These are phyloP conservation scores for Trididemnum clinides DNA, from an alignment of 23 tunicate genomes.

Conservation along the genomic window DNA sequence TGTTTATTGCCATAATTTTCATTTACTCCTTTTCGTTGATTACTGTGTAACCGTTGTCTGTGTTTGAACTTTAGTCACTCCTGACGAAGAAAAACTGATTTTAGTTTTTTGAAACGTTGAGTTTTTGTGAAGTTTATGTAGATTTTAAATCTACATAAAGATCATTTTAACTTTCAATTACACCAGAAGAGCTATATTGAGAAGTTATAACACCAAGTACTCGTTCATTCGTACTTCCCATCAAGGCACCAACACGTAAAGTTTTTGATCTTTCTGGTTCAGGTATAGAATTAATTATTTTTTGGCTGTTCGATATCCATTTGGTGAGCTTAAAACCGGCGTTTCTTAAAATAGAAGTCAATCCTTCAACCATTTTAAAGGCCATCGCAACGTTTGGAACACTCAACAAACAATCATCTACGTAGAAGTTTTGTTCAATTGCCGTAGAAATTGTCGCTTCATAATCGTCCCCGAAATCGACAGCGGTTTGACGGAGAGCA, in stretches of 20 bases:
- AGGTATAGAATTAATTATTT: slow-evolving; percentile 1
- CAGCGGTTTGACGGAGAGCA: slow-evolving; percentile 14
- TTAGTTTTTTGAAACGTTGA: too few species aligned
- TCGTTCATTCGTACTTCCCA: neutral
- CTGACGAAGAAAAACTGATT: too few species aligned
- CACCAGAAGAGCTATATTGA: too few species aligned
- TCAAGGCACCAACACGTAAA: neutral
- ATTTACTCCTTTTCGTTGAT: too few species aligned
- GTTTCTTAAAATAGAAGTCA: neutral
- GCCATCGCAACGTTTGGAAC: neutral
- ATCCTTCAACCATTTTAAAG: neutral
- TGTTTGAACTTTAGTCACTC: too few species aligned
- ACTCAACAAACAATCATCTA: slow-evolving; percentile 26
- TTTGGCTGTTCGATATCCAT: neutral
- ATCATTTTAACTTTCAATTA: too few species aligned
- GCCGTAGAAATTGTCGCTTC: neutral
- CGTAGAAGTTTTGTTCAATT: slow-evolving; percentile 33
- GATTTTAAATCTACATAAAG: too few species aligned
- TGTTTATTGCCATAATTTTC: too few species aligned
- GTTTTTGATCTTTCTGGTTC: neutral
- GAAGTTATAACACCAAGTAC: slow-evolving; percentile 17
- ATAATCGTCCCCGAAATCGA: neutral
- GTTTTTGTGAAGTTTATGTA: too few species aligned
- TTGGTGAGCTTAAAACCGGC: slow-evolving; percentile 3
- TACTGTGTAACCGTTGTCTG: too few species aligned